Conservation (phyloP, 2,113 vertebrate genomes). For the Equus przewalskii region DNA sequence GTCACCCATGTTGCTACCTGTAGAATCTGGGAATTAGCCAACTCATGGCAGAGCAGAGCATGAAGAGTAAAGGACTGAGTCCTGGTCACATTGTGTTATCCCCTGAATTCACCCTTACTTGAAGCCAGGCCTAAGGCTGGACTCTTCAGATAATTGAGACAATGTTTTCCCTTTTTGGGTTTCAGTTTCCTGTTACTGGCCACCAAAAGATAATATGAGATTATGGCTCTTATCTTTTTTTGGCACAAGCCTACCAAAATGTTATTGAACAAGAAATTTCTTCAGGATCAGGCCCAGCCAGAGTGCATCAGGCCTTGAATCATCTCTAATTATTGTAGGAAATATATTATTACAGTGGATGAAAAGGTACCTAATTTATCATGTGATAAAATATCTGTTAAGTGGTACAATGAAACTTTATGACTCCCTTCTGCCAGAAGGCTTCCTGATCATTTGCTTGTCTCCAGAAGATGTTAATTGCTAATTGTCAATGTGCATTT, state of each 20-base stretch:
- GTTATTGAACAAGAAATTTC: neutral
- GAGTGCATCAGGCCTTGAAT: neutral
- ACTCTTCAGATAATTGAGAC: neutral
- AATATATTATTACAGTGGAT: slow-evolving; percentile 46
- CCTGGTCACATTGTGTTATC: neutral
- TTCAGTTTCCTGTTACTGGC: neutral
- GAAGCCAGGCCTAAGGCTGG: neutral
- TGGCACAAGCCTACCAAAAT: neutral
- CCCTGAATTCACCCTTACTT: neutral
- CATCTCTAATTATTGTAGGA: slow-evolving; percentile 40
- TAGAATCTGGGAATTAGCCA: neutral
- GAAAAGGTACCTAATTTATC: slow-evolving; percentile 45
- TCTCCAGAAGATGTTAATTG: slow-evolving; percentile 68
- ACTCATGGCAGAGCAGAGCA: neutral
- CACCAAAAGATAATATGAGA: neutral
- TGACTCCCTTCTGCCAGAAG: neutral
- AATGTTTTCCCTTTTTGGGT: neutral
- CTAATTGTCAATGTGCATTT: slow-evolving; percentile 52
- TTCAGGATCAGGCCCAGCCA: neutral
- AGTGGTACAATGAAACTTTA: slow-evolving; percentile 27
- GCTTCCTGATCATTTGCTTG: slow-evolving; percentile 31
- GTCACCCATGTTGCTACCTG: neutral
- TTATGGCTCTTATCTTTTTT: neutral
- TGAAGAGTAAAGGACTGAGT: too few species aligned
- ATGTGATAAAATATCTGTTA: slow-evolving; percentile 58